These are phyloP conservation scores for Sebastiscus tertius DNA, from an alignment of 2,797 vertebrate genomes.

Conservation along the genomic window DNA sequence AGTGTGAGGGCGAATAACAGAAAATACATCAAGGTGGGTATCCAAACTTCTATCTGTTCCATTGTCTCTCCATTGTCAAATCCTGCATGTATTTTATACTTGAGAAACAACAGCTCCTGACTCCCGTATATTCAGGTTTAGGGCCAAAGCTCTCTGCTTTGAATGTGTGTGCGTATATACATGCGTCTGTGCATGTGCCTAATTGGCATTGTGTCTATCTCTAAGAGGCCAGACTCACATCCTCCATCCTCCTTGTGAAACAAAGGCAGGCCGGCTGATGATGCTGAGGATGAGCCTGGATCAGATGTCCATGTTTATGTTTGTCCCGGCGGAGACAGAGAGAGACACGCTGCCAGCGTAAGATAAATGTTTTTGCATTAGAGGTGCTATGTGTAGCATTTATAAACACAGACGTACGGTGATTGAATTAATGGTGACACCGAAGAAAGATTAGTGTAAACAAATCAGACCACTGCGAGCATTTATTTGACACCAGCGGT, in stretches of 20 bases:
- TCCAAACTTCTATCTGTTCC: constrained; percentile 28
- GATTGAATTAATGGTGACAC: constrained; percentile 45
- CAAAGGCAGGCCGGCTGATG: constrained; percentile 44
- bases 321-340: neutral
- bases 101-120: constrained; percentile 2
- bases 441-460: constrained; percentile 38
- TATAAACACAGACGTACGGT: constrained; percentile 26
- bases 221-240: constrained; percentile 57
- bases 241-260: constrained; percentile 38
- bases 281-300: constrained; percentile 26
- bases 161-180: neutral
- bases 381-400: constrained; percentile 26
- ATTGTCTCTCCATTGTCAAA: constrained; percentile 2
- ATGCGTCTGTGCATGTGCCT: constrained; percentile 24
- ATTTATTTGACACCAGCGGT: constrained; percentile 43
- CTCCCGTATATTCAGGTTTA: constrained; percentile 12
- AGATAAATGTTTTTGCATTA: constrained; percentile 41
- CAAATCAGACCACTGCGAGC: constrained; percentile 28
- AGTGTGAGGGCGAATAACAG: constrained; percentile 63
- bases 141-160: neutral
- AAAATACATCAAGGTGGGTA: constrained; percentile 51
- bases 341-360: constrained; percentile 17
- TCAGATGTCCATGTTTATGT: constrained; percentile 21
- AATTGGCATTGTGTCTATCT: constrained; percentile 72
- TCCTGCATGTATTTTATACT: constrained; percentile 26